These are phyloP conservation scores for Coremacera marginata DNA, from an alignment of 2,888 invertebrate genomes.

Conservation along the genomic window DNA sequence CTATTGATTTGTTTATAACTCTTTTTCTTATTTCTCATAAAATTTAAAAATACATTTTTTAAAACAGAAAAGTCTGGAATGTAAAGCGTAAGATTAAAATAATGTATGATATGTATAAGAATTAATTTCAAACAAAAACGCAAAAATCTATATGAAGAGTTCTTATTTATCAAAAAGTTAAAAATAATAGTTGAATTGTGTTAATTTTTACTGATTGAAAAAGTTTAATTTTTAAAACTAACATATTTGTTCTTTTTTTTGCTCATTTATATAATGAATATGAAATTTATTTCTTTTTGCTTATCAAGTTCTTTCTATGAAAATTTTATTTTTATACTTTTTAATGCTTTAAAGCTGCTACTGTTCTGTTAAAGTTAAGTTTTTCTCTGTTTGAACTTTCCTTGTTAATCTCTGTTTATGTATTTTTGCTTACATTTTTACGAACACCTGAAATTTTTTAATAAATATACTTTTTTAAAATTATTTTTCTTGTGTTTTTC, in stretches of 20 bases:
- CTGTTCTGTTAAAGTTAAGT: too few relatives aligned
- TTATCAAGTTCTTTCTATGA: not conserved
- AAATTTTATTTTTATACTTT: too few relatives aligned
- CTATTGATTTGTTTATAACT: not conserved
- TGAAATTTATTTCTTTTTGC: not conserved
- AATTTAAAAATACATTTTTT: not conserved
- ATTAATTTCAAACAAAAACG: not conserved
- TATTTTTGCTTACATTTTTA: too few relatives aligned
- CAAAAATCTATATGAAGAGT: not conserved
- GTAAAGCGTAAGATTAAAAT: slow-evolving; percentile 6
- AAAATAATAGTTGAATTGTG: slow-evolving; percentile 12
- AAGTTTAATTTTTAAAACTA: not conserved
- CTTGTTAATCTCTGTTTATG: too few relatives aligned
- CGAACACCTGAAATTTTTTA: too few relatives aligned
- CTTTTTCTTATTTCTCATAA: not conserved
- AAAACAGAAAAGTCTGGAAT: slow-evolving; percentile 3
- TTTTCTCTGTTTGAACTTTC: too few relatives aligned
- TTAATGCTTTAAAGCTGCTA: too few relatives aligned
- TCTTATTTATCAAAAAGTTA: not conserved
- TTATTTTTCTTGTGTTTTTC: too few relatives aligned
- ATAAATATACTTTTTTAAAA: too few relatives aligned
- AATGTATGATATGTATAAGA: not conserved
- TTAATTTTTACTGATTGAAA: not conserved
- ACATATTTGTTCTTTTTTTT: not conserved
- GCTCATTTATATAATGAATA: not conserved